phyloP scores from a whole-genome alignment of 2,888 invertebrate genomes.

The Microplitis deprimator region DNA sequence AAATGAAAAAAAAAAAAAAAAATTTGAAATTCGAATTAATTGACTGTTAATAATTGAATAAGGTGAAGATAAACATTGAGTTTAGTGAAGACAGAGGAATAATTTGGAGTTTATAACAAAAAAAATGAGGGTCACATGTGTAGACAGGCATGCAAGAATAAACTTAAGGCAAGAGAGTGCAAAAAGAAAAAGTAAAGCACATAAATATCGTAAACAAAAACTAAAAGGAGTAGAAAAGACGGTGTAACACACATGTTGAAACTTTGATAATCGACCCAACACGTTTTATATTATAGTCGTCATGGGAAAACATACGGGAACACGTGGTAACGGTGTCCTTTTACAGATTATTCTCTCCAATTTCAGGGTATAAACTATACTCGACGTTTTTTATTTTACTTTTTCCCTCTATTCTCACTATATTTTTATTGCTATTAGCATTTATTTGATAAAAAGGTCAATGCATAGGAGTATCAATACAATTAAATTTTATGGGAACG shows the following conservation, averaged over 20 bases:
- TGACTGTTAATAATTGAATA: neutral
- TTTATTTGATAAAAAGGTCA: neutral
- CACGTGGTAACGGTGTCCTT: conserved; percentile 36
- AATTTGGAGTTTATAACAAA: conserved; percentile 21
- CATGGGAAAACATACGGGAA: conserved; percentile 38
- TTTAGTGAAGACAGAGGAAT: conserved; percentile 41
- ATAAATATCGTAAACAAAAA: conserved; percentile 10
- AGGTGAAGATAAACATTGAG: neutral
- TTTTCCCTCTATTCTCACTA: neutral
- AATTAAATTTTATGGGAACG: neutral
- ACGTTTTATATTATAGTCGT: conserved; percentile 13
- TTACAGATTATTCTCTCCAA: conserved; percentile 7
- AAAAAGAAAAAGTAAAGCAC: neutral
- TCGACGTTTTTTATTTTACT: conserved; percentile 1
- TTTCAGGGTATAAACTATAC: neutral
- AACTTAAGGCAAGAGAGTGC: conserved; percentile 12
- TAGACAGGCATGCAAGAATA: conserved; percentile 10
- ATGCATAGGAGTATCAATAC: neutral
- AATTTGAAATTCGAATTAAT: neutral
- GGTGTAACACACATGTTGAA: conserved; percentile 45
- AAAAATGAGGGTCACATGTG: conserved; percentile 19
- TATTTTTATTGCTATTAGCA: neutral
- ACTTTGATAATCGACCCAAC: conserved; percentile 47
- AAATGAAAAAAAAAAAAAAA: neutral
- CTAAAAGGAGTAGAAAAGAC: conserved; percentile 13